Base-by-base conservation (phyloP, 64 coral and sea anemone genomes). In the Montipora capricornis region DNA sequence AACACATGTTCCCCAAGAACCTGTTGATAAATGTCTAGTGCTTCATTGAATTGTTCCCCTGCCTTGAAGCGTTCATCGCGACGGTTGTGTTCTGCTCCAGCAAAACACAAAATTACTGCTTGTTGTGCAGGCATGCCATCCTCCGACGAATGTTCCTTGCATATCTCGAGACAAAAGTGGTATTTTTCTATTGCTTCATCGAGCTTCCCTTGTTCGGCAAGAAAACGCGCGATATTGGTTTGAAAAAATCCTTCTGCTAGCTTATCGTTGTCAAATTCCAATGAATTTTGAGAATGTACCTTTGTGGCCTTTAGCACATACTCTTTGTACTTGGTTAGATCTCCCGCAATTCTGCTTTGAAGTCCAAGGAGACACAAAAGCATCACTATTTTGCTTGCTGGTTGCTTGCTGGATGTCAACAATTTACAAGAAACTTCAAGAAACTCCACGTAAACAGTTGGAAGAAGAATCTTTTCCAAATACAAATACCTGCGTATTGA, bases 401-500 rank as follows among this genome's bases (percentile, higher is more conserved):
- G 47, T n/a, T 47, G 50, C n/a, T 81, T 9, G n/a, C 53, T n/a
- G 20, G 79, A 81, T 26, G 3, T 81, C 16, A 81, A 4, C 3
- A 81, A 26, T 9, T 81, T 17, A 81, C 9, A 20, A 10, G 53
- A 59, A 2, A 58, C 10, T 58, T 57, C 6, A 3, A 92, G 90
- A 74, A 83, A 84, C 1, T 17, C 8, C 22, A 83, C 7, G 19
- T 84, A 92, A 47, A 74, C 67, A 46, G 29, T 84, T 12, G 80
- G 80, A 45, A 59, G 90, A 59, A 92, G 47, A 59, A 66, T 83
- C 90, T 76, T 92, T 60, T 84, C 73, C 26, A 79, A 58, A 81
- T 81, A 90, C 64, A 69, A 20, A 57, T 57, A 57, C 37, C 37
- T 37, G 16, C 10, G 52, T 52, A 81, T 51, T 75, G 55, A 16